These are phyloP conservation scores for Dipus sagitta DNA, from an alignment of 2,797 vertebrate genomes.

Conservation along the genomic window DNA sequence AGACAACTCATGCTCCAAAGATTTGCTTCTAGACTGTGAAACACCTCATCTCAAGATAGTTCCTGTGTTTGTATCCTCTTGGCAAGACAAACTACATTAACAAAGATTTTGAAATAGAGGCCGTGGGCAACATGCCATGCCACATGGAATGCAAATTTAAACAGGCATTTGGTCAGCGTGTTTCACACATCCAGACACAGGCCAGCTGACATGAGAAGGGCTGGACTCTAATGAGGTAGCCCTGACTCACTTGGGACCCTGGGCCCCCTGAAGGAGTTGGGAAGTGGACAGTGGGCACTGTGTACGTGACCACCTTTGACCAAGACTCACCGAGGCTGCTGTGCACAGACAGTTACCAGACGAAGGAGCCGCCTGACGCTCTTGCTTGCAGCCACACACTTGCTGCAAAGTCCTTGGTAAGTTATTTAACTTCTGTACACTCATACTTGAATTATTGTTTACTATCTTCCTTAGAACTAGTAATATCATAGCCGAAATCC, in stretches of 20 bases:
- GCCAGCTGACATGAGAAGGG: conserved; percentile 29
- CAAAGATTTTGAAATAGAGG: conserved; percentile 31
- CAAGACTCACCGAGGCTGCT: neutral
- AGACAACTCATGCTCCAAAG: neutral
- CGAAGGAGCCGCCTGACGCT: neutral
- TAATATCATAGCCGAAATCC: neutral
- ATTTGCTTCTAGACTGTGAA: neutral
- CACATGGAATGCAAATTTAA: conserved; percentile 31
- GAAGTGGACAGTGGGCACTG: neutral
- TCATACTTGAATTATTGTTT: no score
- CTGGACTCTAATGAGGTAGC: conserved; percentile 52
- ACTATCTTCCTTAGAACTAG: neutral
- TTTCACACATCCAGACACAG: conserved; percentile 42
- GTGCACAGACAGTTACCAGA: neutral
- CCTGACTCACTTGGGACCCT: conserved; percentile 12
- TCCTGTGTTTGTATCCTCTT: conserved; percentile 38
- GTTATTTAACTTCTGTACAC: neutral
- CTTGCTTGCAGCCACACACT: neutral
- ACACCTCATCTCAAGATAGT: neutral
- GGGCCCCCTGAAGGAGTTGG: neutral
- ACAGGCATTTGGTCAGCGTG: conserved; percentile 50
- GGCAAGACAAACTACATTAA: conserved; percentile 5
- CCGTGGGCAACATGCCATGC: neutral
- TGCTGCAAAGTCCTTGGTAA: neutral
- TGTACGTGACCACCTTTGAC: neutral